A percentile compares a stretch with the other conserved stretches of the same genome.
These are phyloP conservation scores for Diabrotica balteata DNA, from an alignment of 2,888 invertebrate genomes.

Conservation along the genomic window DNA sequence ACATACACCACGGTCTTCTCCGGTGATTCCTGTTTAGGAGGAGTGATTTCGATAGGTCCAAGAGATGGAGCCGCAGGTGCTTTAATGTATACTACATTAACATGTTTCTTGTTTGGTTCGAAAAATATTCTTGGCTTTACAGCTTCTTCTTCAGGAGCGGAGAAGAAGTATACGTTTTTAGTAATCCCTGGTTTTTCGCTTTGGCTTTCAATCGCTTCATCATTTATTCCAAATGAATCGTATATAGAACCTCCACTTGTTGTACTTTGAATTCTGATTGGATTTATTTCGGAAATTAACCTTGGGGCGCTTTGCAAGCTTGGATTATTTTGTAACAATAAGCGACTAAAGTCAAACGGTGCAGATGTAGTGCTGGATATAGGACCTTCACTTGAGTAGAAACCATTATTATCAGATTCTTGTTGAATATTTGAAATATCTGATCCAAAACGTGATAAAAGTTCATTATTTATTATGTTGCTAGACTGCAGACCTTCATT, in stretches of 20 bases:
- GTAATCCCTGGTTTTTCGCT: slow-evolving; percentile 38
- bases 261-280: slow-evolving; percentile 1
- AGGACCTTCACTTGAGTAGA: too few relatives aligned
- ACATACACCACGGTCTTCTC: slow-evolving; percentile 58
- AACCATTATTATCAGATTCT: too few relatives aligned
- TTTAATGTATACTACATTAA: slow-evolving; percentile 62
- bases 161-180: slow-evolving; percentile 55
- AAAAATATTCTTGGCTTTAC: slow-evolving; percentile 42
- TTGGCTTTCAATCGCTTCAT: neutral
- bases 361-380: too few relatives aligned
- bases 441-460: too few relatives aligned
- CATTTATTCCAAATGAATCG: slow-evolving; percentile 27
- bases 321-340: too few relatives aligned
- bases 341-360: too few relatives aligned
- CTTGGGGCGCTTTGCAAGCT: too few relatives aligned
- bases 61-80: slow-evolving; percentile 50
- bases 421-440: too few relatives aligned
- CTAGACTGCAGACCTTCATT: too few relatives aligned
- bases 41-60: slow-evolving; percentile 45
- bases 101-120: slow-evolving; percentile 54
- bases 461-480: too few relatives aligned
- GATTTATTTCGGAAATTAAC: neutral
- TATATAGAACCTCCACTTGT: slow-evolving; percentile 22
- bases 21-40: slow-evolving; percentile 26
- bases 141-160: slow-evolving; percentile 53